Base-by-base conservation (phyloP, 2,797 vertebrate species). In the Urophycis tenuis region DNA sequence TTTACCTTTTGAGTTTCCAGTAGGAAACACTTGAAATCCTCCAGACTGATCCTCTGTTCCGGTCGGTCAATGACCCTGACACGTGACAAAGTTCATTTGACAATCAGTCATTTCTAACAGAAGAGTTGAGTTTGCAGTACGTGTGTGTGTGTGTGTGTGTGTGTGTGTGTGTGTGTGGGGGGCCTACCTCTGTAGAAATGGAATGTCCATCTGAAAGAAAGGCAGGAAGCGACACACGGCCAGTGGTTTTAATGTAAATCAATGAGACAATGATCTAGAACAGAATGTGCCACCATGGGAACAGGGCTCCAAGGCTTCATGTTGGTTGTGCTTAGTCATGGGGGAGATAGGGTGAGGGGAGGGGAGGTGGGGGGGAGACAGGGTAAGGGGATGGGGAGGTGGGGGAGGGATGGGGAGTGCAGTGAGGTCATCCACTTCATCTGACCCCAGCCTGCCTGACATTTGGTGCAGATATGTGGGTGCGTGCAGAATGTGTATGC, bases 11-110 rank as follows among this genome's bases (percentile, higher is more conserved):
- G 98, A 89, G 91, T 93, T 12, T 97, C 95, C 72, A 96, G 83
- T 12, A 99, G 91, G 86, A 99, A 99, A 81, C 87, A 93, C 91
- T 97, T 95, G 87, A 99, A 95, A 74, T 98, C 95, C 75, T 95
- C 91, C 60, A 97, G 91, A 0, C 94, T 94, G 84, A 99, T 91
- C 84, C 88, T 94, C 84, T 94, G 93, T 78, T 98, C 96, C 0
- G 94, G 92, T 85, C 93, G 92, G 80, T 97, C 96, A 74, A 90
- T 93, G 76, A 91, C 91, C 88, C 96, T 98, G 89, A 36, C 34
- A 74, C 72, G 84, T 25, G 75, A 36, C 34, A 79, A n/a, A n/a
- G 30, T 74, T 79, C 6, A 73, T 70, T 71, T 80, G 45, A 82
- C 36, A 77, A 72, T 60, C n/a, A 76, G 78, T 25, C 7, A 79